Percentiles rank a stretch among this genome's conserved stretches.
Evolutionary conservation across 2,113 vertebrate species (phyloP).

Genomic region (Paradoxurus hermaphroditus): DNA sequence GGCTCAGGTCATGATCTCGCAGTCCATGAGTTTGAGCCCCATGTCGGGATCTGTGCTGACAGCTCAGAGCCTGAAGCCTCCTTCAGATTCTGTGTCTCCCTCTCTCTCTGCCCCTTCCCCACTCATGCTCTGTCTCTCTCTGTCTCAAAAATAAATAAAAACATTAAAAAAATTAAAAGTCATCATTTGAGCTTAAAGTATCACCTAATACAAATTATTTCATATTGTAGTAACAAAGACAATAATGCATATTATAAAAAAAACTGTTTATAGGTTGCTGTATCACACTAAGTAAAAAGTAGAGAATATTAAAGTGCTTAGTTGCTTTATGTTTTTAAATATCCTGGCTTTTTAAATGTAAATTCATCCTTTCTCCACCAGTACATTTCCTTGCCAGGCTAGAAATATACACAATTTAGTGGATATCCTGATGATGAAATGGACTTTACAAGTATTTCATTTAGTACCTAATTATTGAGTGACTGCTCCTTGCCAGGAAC

Average conservation of each 20-base stretch:
- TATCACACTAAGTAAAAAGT: background rate
- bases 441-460: background rate
- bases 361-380: background rate
- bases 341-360: background rate
- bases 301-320: background rate
- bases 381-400: background rate
- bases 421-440: background rate
- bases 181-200: background rate
- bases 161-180: no score
- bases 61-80: no score
- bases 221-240: background rate
- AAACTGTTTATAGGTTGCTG: background rate
- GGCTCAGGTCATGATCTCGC: no score
- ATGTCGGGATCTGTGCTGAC: no score
- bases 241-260: background rate
- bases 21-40: no score
- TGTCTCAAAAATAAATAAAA: no score
- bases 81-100: no score
- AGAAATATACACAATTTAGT: background rate
- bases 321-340: slow-evolving; percentile 27
- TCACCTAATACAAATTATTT: background rate
- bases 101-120: no score
- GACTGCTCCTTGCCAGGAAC: background rate
- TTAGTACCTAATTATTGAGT: background rate
- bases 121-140: no score